Base-by-base conservation (phyloP, 1,140 invertebrate genomes). In the Penaeus japonicus region DNA sequence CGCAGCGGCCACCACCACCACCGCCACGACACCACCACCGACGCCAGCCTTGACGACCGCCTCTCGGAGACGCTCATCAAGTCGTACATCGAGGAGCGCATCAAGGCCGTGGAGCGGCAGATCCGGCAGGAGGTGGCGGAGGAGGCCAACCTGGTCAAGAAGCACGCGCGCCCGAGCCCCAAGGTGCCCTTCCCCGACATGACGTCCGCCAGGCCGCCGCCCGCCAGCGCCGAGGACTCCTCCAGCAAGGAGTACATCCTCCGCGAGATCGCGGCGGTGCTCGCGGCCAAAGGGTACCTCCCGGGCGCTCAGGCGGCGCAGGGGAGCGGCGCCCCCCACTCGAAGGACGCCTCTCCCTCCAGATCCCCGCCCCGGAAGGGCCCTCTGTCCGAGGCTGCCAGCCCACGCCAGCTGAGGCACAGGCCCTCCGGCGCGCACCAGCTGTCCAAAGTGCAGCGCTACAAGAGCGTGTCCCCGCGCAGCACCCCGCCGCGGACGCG, bases 71-170 rank as follows among this genome's bases (percentile, higher is more conserved):
- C 54, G 22, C 24, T 78, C 18, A 80, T 90, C n/a, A 85, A 89
- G 65, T 62, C 80, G 24, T 90, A 90, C 55, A 90, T 90, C 24
- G 86, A 90, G 62, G 87, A 86, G 53, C 82, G 89, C 4, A 89
- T 90, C 18, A 84, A 85, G 83, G 87, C 84, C 24, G 89, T 90
- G 17, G 89, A 90, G 79, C 80, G 79, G 62, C 89, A 90, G 88
- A 90, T 90, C 35, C 73, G 89, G 53, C 70, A 83, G 24, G 89
- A 90, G 75, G 84, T 89, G 70, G 53, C 82, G 4, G 73, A 81
- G 27, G 89, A 89, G 62, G 87, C 70, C 27, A 82, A 27, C 47
- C 57, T 59, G 81, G 22, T 57, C 59, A 89, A 62, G 73, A 53
- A 54, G 30, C 55, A 54, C 4, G 22, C 77, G 5, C 54, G 77